Evolutionary conservation across 2,797 vertebrate genomes (phyloP).

Genomic region (Hipposideros larvatus): DNA sequence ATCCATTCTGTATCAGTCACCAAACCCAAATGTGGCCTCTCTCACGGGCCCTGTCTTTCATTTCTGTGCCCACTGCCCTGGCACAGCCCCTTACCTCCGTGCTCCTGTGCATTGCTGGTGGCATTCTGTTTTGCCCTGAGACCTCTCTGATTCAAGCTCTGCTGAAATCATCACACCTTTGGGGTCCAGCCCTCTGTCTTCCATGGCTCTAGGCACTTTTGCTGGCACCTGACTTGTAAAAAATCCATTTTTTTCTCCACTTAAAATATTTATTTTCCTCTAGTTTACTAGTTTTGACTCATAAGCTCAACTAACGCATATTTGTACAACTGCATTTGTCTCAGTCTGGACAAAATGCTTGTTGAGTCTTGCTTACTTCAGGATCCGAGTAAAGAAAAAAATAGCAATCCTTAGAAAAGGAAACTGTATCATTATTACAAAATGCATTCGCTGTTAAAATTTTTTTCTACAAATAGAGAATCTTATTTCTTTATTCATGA

Average conservation of each 20-base stretch:
- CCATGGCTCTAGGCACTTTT: background rate
- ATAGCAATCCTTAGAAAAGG: background rate
- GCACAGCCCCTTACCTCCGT: background rate
- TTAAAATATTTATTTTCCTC: background rate
- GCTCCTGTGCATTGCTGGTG: background rate
- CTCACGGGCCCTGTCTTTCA: background rate
- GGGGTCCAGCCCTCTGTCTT: background rate
- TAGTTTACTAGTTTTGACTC: background rate
- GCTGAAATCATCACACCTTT: background rate
- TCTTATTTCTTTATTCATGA: background rate
- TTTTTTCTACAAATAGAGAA: background rate
- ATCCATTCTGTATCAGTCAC: background rate
- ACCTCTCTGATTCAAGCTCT: background rate
- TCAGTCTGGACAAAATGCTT: background rate
- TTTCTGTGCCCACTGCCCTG: background rate
- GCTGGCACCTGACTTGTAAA: background rate
- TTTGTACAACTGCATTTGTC: background rate
- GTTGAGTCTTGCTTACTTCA: background rate
- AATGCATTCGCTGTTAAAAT: background rate
- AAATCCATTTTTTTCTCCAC: background rate
- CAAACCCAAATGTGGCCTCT: background rate
- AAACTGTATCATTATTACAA: background rate
- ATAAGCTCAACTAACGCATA: background rate
- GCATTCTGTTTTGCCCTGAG: background rate
- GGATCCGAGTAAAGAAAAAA: background rate